These are phyloP conservation scores for Drosophila prolongata DNA, from an alignment of 2,888 invertebrate species.

Conservation along the genomic window DNA sequence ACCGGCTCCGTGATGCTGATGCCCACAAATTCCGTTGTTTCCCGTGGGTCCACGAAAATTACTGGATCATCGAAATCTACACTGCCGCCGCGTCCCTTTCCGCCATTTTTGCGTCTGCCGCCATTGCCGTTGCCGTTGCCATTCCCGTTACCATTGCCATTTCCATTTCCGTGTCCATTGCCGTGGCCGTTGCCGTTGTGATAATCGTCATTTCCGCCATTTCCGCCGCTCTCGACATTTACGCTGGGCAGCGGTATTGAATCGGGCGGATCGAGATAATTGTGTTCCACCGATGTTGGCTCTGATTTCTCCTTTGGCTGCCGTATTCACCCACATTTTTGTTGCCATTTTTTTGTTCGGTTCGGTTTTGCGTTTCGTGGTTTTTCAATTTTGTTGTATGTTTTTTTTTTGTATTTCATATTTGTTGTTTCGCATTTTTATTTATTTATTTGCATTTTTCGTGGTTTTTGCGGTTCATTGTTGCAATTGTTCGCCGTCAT, in stretches of 20 bases:
- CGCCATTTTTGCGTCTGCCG: slow-evolving; percentile 56
- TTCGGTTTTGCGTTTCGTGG: slow-evolving; percentile 42
- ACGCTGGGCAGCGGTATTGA: slow-evolving; percentile 83
- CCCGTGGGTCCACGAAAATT: slow-evolving; percentile 84
- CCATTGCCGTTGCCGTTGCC: slow-evolving; percentile 31
- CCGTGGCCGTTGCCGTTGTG: slow-evolving; percentile 71
- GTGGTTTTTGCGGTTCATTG: slow-evolving; percentile 59
- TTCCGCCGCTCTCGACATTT: slow-evolving; percentile 84
- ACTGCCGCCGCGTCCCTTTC: slow-evolving; percentile 58
- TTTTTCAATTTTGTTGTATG: slow-evolving; percentile 61
- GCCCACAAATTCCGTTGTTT: slow-evolving; percentile 85
- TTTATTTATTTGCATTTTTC: slow-evolving; percentile 70
- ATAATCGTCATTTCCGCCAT: slow-evolving; percentile 84
- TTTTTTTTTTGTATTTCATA: slow-evolving; percentile 39
- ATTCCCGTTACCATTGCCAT: slow-evolving; percentile 32
- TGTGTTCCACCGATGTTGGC: slow-evolving; percentile 83
- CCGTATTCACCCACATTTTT: slow-evolving; percentile 31
- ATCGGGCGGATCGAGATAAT: slow-evolving; percentile 84
- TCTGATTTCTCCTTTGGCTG: slow-evolving; percentile 82
- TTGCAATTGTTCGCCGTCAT: slow-evolving; percentile 38
- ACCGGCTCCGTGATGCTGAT: slow-evolving; percentile 84
- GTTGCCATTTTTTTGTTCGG: slow-evolving; percentile 29
- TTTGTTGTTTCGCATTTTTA: slow-evolving; percentile 50
- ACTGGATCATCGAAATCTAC: slow-evolving; percentile 83
- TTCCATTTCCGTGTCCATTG: slow-evolving; percentile 57